phyloP scores from a whole-genome alignment of 2,888 invertebrate genomes.

The Ceratothoa steindachneri region DNA sequence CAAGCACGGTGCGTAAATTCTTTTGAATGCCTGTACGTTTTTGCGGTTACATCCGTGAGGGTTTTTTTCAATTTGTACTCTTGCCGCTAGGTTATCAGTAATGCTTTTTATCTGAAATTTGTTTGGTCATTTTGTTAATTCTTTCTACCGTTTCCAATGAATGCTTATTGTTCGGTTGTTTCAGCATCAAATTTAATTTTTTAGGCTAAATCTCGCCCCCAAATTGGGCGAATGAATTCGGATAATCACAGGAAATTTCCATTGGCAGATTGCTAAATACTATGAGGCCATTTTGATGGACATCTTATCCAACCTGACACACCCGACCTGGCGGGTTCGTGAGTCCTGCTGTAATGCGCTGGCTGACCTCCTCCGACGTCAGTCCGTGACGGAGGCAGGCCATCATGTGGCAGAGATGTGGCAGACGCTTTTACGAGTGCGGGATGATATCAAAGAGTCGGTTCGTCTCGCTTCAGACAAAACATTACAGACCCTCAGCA shows the following conservation, averaged over 20 bases:
- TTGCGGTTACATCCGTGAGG: no score
- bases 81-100: background rate
- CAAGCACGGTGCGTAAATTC: constrained; percentile 69
- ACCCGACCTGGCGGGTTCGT: constrained; percentile 78
- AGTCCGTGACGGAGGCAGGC: constrained; percentile 33
- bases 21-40: no score
- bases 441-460: constrained; percentile 91
- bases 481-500: constrained; percentile 68
- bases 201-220: no score
- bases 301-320: constrained; percentile 72
- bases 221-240: no score
- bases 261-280: constrained; percentile 73
- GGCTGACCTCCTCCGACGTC: constrained; percentile 65
- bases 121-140: background rate
- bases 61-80: background rate
- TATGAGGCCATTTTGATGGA: constrained; percentile 76
- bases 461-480: constrained; percentile 70
- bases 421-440: constrained; percentile 78
- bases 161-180: no score
- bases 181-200: no score
- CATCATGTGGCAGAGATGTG: constrained; percentile 63
- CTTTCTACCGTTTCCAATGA: background rate
- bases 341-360: constrained; percentile 87
- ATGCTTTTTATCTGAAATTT: background rate
- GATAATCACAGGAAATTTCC: no score